Evolutionary conservation across 2,888 invertebrate species (phyloP).

Genomic region (Tenthredo amoena): DNA sequence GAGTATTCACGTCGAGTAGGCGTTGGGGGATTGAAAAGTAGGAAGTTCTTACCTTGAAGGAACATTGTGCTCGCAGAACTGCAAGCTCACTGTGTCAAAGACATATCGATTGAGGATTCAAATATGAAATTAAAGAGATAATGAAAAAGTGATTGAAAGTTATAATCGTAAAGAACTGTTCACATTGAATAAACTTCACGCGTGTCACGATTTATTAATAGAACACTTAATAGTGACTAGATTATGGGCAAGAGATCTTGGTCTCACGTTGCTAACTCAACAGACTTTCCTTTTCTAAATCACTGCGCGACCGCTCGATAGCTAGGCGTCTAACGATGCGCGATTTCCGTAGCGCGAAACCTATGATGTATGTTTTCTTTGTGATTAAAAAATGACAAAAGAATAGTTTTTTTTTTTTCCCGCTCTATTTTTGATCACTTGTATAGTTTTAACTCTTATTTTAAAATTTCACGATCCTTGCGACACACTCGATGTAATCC

Average conservation of each 20-base stretch:
- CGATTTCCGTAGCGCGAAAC: background rate
- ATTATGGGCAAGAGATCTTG: constrained; percentile 20
- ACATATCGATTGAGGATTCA: background rate
- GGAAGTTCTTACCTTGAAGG: constrained; percentile 33
- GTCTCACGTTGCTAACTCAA: background rate
- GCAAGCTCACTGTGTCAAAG: constrained; percentile 53
- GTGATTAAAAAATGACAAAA: background rate
- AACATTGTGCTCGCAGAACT: constrained; percentile 51
- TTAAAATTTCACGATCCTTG: background rate
- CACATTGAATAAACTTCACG: background rate
- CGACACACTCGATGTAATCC: background rate
- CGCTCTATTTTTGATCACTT: background rate
- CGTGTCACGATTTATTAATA: constrained; percentile 43
- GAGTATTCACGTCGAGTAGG: background rate
- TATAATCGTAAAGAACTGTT: background rate
- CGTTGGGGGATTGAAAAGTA: background rate
- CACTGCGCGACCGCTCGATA: constrained; percentile 21
- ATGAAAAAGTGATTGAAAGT: background rate
- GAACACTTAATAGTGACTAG: background rate
- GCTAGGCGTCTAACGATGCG: constrained; percentile 9
- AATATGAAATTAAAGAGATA: background rate
- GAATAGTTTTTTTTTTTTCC: background rate
- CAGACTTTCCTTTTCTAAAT: constrained; percentile 47
- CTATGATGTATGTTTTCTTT: background rate
- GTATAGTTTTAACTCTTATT: background rate